Evolutionary conservation across 1,140 invertebrate species (phyloP).

Genomic region (Copidosoma floridanum): DNA sequence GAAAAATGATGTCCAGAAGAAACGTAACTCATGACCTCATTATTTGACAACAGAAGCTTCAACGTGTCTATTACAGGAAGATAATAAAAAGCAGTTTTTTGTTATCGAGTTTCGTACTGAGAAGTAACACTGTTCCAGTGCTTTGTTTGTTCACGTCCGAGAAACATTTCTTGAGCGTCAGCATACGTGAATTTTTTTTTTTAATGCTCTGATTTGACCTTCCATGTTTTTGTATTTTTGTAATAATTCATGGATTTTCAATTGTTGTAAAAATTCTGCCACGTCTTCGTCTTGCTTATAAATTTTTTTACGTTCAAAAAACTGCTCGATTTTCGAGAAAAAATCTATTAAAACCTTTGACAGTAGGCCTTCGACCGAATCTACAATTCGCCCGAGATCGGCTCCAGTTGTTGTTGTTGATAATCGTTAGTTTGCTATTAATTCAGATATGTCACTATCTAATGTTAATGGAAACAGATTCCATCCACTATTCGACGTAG

Average conservation of each 20-base stretch:
- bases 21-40: neutral
- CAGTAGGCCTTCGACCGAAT: no score
- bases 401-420: neutral
- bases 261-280: no score
- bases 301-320: neutral
- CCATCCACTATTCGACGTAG: neutral
- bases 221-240: neutral
- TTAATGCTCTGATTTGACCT: neutral
- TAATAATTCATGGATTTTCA: neutral
- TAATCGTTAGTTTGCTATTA: neutral
- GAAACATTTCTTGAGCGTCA: neutral
- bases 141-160: neutral
- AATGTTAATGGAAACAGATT: neutral
- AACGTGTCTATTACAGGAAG: neutral
- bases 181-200: neutral
- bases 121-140: neutral
- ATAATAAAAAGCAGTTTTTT: neutral
- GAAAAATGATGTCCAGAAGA: neutral
- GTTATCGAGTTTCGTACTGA: neutral
- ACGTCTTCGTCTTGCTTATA: neutral
- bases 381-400: no score
- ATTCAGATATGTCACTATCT: neutral
- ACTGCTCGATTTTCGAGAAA: neutral
- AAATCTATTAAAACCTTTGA: neutral
- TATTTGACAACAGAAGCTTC: neutral